Conservation (phyloP, 2,888 invertebrate species). For the Epistrophe eligans region DNA sequence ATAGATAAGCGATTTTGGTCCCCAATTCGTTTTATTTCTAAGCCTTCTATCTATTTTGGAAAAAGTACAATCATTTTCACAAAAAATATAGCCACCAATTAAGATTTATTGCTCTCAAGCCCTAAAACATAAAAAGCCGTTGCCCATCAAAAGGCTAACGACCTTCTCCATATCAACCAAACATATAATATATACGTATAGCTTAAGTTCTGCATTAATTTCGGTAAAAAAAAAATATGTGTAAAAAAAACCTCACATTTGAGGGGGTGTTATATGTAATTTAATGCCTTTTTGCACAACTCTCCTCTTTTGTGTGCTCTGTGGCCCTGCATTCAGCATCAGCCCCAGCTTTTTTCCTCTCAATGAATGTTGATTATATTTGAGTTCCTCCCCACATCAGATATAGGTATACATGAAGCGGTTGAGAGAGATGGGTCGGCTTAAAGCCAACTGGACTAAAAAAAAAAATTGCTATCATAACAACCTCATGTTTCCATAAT, state of each 20-base stretch:
- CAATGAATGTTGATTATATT: slow-evolving; percentile 69
- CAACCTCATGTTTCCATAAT: slow-evolving; percentile 75
- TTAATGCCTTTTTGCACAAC: slow-evolving; percentile 60
- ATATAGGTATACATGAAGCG: not conserved
- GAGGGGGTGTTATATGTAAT: slow-evolving; percentile 39
- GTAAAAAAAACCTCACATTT: slow-evolving; percentile 18
- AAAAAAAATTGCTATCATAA: slow-evolving; percentile 71
- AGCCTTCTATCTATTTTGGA: not conserved
- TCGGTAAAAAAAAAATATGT: slow-evolving; percentile 5
- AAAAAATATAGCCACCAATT: slow-evolving; percentile 50
- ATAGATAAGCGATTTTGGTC: not conserved
- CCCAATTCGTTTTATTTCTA: not conserved
- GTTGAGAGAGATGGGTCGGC: slow-evolving; percentile 38
- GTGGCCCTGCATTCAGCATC: not conserved
- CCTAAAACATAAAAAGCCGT: slow-evolving; percentile 22
- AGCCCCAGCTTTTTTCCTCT: slow-evolving; percentile 33
- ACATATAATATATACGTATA: not conserved
- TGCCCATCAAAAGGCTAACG: slow-evolving; percentile 49
- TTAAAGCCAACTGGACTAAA: slow-evolving; percentile 41
- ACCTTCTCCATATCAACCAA: slow-evolving; percentile 16
- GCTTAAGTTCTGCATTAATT: slow-evolving; percentile 42
- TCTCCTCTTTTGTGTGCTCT: slow-evolving; percentile 23
- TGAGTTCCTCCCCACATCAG: not conserved
- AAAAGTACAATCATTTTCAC: slow-evolving; percentile 4
- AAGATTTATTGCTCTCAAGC: slow-evolving; percentile 66